These are phyloP conservation scores for Callosobruchus maculatus DNA, from an alignment of 2,888 invertebrate species.

Conservation along the genomic window DNA sequence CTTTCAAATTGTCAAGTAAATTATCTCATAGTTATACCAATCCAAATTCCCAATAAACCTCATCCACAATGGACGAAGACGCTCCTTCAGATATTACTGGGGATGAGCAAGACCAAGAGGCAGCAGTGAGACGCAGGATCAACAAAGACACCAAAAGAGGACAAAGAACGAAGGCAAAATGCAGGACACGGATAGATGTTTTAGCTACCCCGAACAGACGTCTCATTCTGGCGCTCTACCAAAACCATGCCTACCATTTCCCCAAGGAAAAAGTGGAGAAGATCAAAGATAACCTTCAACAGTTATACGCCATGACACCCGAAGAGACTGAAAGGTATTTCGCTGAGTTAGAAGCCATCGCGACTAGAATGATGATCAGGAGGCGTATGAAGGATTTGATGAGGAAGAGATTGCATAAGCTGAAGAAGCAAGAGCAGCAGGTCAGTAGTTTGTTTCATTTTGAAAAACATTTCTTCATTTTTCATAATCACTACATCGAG, in stretches of 20 bases:
- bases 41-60: neutral
- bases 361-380: conserved; percentile 16
- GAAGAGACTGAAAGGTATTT: conserved; percentile 59
- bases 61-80: neutral
- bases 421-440: conserved; percentile 13
- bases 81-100: neutral
- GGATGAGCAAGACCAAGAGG: conserved; percentile 10
- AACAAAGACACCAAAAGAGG: conserved; percentile 11
- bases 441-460: too few species aligned
- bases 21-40: too few species aligned
- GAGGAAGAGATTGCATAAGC: conserved; percentile 16
- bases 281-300: conserved; percentile 56
- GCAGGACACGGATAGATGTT: conserved; percentile 49
- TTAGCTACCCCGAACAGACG: conserved; percentile 54
- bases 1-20: too few species aligned
- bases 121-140: conserved; percentile 14
- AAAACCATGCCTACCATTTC: conserved; percentile 52
- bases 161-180: conserved; percentile 17
- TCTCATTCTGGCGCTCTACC: conserved; percentile 54
- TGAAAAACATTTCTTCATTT: too few species aligned
- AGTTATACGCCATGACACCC: conserved; percentile 44
- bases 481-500: too few species aligned
- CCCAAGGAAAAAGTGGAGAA: conserved; percentile 53
- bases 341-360: conserved; percentile 44
- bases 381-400: conserved; percentile 30